Conservation (phyloP, 2,888 invertebrate species). For the Scrobipalpa atriplicella region DNA sequence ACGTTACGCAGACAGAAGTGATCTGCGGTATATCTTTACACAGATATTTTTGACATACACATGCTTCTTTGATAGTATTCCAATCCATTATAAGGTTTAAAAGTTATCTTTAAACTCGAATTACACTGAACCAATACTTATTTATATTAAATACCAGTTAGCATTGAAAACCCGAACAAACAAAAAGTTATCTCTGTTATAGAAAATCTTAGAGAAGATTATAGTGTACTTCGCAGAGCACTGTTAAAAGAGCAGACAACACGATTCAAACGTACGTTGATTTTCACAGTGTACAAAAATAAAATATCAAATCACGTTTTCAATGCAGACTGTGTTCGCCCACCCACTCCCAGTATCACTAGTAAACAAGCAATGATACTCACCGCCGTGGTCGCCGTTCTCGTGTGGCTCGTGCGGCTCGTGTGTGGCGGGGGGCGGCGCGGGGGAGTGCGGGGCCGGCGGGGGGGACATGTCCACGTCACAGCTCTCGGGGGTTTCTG, state of each 20-base stretch:
- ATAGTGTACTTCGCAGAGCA: too few species aligned
- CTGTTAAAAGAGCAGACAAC: too few species aligned
- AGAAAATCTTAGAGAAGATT: too few species aligned
- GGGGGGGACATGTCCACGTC: constrained; percentile 61
- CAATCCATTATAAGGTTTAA: neutral
- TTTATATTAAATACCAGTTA: too few species aligned
- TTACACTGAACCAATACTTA: neutral
- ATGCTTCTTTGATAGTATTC: neutral
- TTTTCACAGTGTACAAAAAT: too few species aligned
- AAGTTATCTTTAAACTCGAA: neutral
- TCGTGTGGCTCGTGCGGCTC: constrained; percentile 31
- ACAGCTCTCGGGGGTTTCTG: constrained; percentile 39
- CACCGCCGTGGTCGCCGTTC: constrained; percentile 47
- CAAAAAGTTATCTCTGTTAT: neutral
- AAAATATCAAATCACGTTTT: neutral
- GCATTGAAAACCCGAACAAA: neutral
- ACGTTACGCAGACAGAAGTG: too few species aligned
- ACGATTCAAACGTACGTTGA: too few species aligned
- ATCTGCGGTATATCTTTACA: too few species aligned
- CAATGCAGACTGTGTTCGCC: neutral
- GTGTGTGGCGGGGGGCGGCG: constrained; percentile 36
- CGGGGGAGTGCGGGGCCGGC: constrained; percentile 36
- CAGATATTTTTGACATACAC: constrained; percentile 3
- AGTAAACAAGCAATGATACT: neutral
- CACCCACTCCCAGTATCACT: too few species aligned